Conservation (phyloP, 2,113 vertebrate genomes). For the Dissostichus mawsoni region DNA sequence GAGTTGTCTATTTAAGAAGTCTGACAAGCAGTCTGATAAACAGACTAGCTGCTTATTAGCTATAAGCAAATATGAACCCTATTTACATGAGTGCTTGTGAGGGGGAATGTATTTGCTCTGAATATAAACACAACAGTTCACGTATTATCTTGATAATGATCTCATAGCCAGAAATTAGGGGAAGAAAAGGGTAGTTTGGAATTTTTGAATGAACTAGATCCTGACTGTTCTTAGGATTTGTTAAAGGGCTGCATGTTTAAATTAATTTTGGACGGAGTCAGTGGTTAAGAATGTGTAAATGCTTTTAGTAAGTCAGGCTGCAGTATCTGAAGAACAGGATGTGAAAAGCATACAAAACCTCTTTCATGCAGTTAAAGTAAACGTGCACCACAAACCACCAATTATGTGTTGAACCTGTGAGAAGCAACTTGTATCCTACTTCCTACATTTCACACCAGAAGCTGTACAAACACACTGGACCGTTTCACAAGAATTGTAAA, state of each 20-base stretch:
- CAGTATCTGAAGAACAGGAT: conserved; percentile 8
- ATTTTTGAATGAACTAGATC: neutral
- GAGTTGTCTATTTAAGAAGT: neutral
- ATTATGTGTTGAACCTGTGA: neutral
- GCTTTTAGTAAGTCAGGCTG: neutral
- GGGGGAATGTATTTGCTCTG: too few relatives aligned
- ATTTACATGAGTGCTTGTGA: neutral
- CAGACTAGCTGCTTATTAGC: neutral
- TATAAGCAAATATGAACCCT: neutral
- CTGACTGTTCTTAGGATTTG: neutral
- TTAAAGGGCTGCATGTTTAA: neutral
- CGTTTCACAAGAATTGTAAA: conserved; percentile 25
- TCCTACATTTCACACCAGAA: conserved; percentile 34
- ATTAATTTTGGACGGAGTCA: neutral
- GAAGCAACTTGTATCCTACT: conserved; percentile 2
- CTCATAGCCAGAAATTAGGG: too few relatives aligned
- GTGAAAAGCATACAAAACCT: conserved; percentile 13
- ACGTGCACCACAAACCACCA: conserved; percentile 1
- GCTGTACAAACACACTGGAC: conserved; percentile 8
- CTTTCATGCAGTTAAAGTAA: neutral
- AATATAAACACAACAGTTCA: too few relatives aligned
- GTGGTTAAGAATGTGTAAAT: neutral
- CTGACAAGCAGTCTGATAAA: neutral
- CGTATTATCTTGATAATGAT: too few relatives aligned
- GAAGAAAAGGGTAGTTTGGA: neutral